Base-by-base conservation (phyloP, 1,140 invertebrate species). In the Antheraea pernyi region DNA sequence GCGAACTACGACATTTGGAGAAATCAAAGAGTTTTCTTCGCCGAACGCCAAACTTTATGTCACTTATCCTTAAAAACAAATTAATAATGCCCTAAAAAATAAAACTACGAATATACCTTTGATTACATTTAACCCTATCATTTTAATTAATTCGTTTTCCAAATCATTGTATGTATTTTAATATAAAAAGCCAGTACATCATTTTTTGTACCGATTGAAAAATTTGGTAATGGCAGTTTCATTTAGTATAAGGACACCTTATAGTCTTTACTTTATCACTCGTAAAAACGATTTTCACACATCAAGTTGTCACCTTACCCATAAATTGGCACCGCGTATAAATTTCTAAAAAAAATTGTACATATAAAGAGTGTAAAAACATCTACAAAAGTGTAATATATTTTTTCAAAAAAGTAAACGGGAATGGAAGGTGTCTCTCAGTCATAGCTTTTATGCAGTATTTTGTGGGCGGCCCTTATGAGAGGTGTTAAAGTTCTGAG, bases 401-500 rank as follows among this genome's bases (percentile, higher is more conserved):
- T 53, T 22, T 39, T 62, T 66, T 65, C 67, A 64, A 68, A 63
- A 59, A 69, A 74, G 46, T 71, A 75, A 78, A 67, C 39, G 46
- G 79, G 72, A 80, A 77, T 76, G 74, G 67, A 78, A 75, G 64
- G 48, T 71, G 22, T 30, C 67, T 66, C 79, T 91, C 83, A 92
- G 68, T 92, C 87, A 67, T 84, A 90, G 70, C 80, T 91, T 73
- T 97, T 96, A 64, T 95, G 94, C n/a, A 96, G 89, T 75, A 96
- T 95, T 87, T 93, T 94, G 73, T 96, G 97, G 11, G 98, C 98
- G 22, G 97, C 98, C 86, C 96, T 95, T 71, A 99, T 99, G 10
- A 99, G 94, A 46, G 98, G 98, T 62, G 96, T 96, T 4, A 99
- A 92, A 9, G 97, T 97, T 39, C 94, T 94, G 36, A 99, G 93